Conservation (phyloP, 2,113 vertebrate genomes). For the Gopherus flavomarginatus region DNA sequence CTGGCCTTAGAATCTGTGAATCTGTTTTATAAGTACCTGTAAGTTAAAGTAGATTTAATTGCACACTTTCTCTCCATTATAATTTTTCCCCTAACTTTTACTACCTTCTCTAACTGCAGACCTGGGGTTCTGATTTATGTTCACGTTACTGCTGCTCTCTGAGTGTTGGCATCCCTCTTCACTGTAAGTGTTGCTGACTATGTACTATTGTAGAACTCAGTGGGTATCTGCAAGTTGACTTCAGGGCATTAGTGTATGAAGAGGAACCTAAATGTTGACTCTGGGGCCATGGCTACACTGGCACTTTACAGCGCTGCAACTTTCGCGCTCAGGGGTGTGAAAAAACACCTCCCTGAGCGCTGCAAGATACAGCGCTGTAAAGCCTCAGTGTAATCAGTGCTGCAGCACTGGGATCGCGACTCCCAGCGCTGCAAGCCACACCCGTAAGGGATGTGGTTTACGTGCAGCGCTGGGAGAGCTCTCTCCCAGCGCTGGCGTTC, state of each 20-base stretch:
- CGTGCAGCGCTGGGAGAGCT: too few relatives aligned
- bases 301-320: too few relatives aligned
- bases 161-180: background rate
- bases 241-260: background rate
- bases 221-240: background rate
- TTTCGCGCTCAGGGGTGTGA: too few relatives aligned
- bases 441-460: too few relatives aligned
- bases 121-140: background rate
- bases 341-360: too few relatives aligned
- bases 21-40: constrained; percentile 17
- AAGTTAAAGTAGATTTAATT: constrained; percentile 1
- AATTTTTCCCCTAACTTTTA: background rate
- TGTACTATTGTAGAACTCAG: background rate
- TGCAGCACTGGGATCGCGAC: too few relatives aligned
- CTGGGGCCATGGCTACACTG: background rate
- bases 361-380: too few relatives aligned
- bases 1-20: background rate
- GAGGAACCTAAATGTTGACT: background rate
- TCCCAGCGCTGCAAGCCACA: too few relatives aligned
- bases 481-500: too few relatives aligned
- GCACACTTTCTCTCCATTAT: background rate
- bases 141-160: background rate
- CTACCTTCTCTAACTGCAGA: background rate
- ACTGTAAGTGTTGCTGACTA: background rate
- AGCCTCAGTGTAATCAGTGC: too few relatives aligned